Base-by-base conservation (phyloP, 2,888 invertebrate species). In the Copidosoma aretas region DNA sequence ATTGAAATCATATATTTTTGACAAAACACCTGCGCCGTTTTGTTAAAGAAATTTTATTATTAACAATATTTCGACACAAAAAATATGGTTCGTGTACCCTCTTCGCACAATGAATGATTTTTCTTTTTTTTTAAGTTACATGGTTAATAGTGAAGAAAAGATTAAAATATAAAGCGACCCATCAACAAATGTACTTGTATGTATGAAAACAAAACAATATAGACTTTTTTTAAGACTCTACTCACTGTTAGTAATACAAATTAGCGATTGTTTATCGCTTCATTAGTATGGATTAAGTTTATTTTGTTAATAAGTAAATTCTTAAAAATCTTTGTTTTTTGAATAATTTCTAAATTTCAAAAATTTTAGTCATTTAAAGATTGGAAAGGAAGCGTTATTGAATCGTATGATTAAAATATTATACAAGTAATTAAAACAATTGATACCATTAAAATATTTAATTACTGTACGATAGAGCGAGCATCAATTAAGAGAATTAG, bases 21-120 rank as follows among this genome's bases (percentile, higher is more conserved):
- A 41, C 49, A 65, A 52, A 75, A 77, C 61, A 76, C 71, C 75
- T 75, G 75, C 75, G 76, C 74, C 74, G 73, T 70, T 32, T 62
- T 59, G 68, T 68, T 68, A 65, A 46, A 71, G 52, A 67, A 52
- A 64, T 63, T 21, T 71, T 67, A 72, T 71, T 77, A 72, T 73
- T 69, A 62, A 74, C 73, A 60, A 64, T 60, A 51, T 58, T 60
- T 65, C 57, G 32, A 17, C 43, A 15, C 32, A 60, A 57, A 61
- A 62, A 46, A 57, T 71, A 76, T 78, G 79, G 77, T 78, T 80
- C 75, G 77, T 81, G 79, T 81, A 79, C 78, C 80, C 79, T 83
- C 78, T 80, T 81, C 82, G 82, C 82, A 78, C 79, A 79, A 74
- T 71, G 63, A 51, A 65, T 24, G 10, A 24, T 15, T 53, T 59